Evolutionary conservation across 2,797 vertebrate species (phyloP), one percentile per base, ranked within the genome.

Genomic region (Salmo trutta): DNA sequence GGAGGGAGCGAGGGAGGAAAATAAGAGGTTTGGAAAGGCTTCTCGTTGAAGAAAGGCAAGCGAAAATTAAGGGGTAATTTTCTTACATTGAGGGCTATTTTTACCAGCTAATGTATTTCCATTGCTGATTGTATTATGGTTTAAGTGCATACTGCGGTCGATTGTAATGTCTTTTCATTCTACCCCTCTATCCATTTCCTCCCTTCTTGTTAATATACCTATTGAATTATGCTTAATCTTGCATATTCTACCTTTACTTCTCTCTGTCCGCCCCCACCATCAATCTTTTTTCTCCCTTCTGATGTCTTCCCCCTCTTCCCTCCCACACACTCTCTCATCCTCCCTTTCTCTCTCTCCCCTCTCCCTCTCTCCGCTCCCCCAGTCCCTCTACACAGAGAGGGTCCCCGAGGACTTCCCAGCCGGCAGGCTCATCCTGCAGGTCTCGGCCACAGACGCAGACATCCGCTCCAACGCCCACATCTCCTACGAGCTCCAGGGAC

Each of bases 391-490:
- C 85, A 92, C 92, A 0, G 98, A 98, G 77, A 93, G 91, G 0
- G 88, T 99, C 89, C 94, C 96, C 14, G 98, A 99, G 89, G 97
- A 99, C 77, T 90, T 95, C n/a, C 91, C 93, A 65, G 93, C 96
- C 10, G 97, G 96, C 75, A 96, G 97, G 81, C 90, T 98, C 85
- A 92, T 99, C 84, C 84, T 97, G 85, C 98, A 99, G 88, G 94
- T 97, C 19, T 96, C 95, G 7, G 97, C 98, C 56, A 94, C 93
- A 5, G 98, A 99, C 10, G 95, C 95, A 47, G 98, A 99, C 90
- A 98, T 99, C 83, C 97, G 97, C 86, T 98, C 98, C 84, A 99
- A 99, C 0, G 97, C 96, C 64, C 96, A 97, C 87, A 96, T 99
- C 83, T 95, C 95, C 78, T 99, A 96, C 2, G 95, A 96, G 0